Evolutionary conservation across 2,797 vertebrate species (phyloP), one percentile per base, ranked within the genome.

Genomic region (Apogon talboti): DNA sequence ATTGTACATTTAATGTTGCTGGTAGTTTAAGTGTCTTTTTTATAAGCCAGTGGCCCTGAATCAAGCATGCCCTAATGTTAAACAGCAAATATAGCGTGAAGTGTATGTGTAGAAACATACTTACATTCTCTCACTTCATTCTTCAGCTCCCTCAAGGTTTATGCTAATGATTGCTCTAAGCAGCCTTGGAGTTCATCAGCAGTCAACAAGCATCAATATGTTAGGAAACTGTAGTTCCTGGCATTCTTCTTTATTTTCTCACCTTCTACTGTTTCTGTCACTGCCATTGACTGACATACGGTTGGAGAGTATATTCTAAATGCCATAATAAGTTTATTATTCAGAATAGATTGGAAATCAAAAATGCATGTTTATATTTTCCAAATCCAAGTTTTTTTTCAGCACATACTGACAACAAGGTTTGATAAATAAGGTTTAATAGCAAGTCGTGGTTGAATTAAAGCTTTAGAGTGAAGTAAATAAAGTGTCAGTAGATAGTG

Each of bases 121-220:
- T 33, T 33, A 33, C 7, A 33, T 19, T 59, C 5, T 12, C 13
- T 62, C 41, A 57, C 1, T 42, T 59, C 13, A 12, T 45, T 64
- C 43, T 38, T 7, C 11, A 8, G 51, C n/a, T 53, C 28, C 30
- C 18, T 59, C 14, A 13, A 64, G 51, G 12, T 63, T 64, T 51
- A 64, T 77, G 45, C 35, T 67, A 65, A 83, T 57, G 53, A 59
- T 21, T 14, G 33, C 68, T 44, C 40, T 47, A 21, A 62, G 30
- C 48, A 44, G 56, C 56, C 40, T 24, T 14, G 40, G 48, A 76
- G 63, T 78, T 76, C 57, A 75, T 82, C 14, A 48, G 48, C 44
- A 64, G 70, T 67, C 60, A 48, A 47, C 58, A 43, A 24, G 24
- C 64, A 59, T 74, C 65, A 55, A 41, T 51, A 40, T 48, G 46